Base-by-base conservation (phyloP, 2,113 vertebrate genomes). In the Bombycilla garrulus region DNA sequence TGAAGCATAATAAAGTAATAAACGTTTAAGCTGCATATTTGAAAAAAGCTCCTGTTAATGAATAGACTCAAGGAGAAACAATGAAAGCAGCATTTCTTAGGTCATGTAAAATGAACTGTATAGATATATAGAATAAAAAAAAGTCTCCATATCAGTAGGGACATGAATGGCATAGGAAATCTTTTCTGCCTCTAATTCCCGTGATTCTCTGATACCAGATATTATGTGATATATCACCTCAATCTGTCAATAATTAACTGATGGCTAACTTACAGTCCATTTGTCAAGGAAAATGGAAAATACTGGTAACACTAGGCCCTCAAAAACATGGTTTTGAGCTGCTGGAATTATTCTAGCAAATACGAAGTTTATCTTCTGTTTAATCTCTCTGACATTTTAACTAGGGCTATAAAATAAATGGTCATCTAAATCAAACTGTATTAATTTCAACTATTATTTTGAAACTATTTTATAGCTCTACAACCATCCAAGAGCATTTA, bases 381-480 rank as follows among this genome's bases (percentile, higher is more conserved):
- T 91, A 95, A 97, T 95, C 83, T 91, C 20, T 21, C 57, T 16
- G 28, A 96, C 91, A 87, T 69, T 93, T 96, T 95, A 85, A 95
- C 77, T 86, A 87, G 57, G 42, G 28, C 86, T 69, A 47, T 96
- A 84, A 95, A 97, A 84, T 45, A 93, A 95, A 92, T 51, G 53
- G 62, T 88, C 94, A 93, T 72, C 77, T 95, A 95, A 91, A 97
- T 95, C 89, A 95, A 95, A 61, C 29, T 87, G 61, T 92, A 91
- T 86, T 96, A 91, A 95, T 96, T 95, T 96, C 69, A 86, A 90
- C 48, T 88, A 89, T 95, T 90, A 88, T 96, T 94, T 88, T 92
- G 72, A 87, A 65, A 25, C 40, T 35, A 21, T 25, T 93, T 95
- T 94, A 92, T 88, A 80, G 51, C 38, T 28, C 67, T 78, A 78